Conservation (phyloP, 2,113 vertebrate genomes). For the Callithrix jacchus region DNA sequence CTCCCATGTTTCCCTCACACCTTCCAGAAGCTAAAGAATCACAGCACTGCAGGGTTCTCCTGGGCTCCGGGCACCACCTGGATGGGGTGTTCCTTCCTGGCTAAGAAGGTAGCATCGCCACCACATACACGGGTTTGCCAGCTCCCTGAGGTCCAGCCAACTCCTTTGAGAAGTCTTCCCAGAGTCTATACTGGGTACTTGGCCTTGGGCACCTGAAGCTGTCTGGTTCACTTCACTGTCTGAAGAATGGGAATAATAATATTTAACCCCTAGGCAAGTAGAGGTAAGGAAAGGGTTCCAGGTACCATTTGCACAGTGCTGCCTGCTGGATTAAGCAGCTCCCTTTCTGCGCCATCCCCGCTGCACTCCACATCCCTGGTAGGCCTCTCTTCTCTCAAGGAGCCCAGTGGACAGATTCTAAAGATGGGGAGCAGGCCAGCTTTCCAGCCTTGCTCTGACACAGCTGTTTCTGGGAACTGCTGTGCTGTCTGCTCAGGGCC, state of each 20-base stretch:
- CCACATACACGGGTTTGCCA: too few relatives aligned
- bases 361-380: not conserved
- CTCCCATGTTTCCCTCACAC: not conserved
- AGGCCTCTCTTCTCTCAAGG: not conserved
- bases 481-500: not conserved
- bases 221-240: not conserved
- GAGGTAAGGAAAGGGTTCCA: too few relatives aligned
- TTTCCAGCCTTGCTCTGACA: not conserved
- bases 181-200: not conserved
- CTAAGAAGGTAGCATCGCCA: not conserved
- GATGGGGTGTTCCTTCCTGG: not conserved
- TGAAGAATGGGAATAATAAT: not conserved
- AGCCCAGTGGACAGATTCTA: not conserved
- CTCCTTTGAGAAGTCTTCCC: not conserved
- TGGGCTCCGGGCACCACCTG: too few relatives aligned
- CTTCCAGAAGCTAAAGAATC: not conserved
- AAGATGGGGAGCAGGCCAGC: too few relatives aligned
- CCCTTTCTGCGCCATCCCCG: rapidly evolving
- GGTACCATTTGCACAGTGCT: not conserved
- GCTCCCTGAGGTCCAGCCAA: too few relatives aligned
- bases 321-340: not conserved
- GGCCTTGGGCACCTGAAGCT: not conserved
- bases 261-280: not conserved
- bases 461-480: not conserved
- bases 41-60: not conserved